phyloP scores from a whole-genome alignment of 1,140 invertebrate species.

The Pseudomyrmex sp. region DNA sequence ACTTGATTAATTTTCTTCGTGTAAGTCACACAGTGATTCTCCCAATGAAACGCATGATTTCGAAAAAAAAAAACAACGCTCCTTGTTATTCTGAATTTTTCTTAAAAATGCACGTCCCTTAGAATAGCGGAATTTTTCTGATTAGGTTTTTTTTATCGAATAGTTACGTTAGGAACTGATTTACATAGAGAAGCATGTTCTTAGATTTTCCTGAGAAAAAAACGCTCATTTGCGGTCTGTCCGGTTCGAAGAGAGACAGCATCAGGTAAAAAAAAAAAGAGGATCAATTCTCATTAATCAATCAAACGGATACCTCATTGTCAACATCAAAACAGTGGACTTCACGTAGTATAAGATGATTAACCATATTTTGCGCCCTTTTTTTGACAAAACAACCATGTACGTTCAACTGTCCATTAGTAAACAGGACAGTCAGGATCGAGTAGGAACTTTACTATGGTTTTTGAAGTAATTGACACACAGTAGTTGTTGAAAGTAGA shows the following conservation, averaged over 20 bases:
- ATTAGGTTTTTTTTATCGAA: constrained; percentile 26
- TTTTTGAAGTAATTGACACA: constrained; percentile 33
- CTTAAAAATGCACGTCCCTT: constrained; percentile 2
- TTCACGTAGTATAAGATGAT: constrained; percentile 45
- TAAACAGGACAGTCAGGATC: constrained; percentile 59
- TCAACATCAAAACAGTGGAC: constrained; percentile 71
- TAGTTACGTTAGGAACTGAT: constrained; percentile 7
- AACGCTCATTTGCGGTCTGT: constrained; percentile 26
- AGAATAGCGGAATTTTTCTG: constrained; percentile 16
- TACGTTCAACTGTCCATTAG: constrained; percentile 66
- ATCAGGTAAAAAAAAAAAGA: constrained; percentile 51
- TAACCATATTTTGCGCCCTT: constrained; percentile 43
- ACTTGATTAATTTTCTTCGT: neutral
- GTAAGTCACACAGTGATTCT: neutral
- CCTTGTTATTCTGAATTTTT: neutral
- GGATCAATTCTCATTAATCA: constrained; percentile 6
- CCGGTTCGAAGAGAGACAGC: constrained; percentile 13
- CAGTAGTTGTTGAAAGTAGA: constrained; percentile 61
- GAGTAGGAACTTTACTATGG: neutral
- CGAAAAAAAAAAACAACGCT: neutral
- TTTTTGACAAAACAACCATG: neutral
- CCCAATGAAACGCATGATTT: constrained; percentile 20
- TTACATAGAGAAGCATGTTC: constrained; percentile 22
- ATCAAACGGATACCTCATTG: constrained; percentile 3
- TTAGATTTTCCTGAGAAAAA: neutral